Evolutionary conservation across 2,888 invertebrate genomes (phyloP).

Genomic region (Pilophorus perplexus): DNA sequence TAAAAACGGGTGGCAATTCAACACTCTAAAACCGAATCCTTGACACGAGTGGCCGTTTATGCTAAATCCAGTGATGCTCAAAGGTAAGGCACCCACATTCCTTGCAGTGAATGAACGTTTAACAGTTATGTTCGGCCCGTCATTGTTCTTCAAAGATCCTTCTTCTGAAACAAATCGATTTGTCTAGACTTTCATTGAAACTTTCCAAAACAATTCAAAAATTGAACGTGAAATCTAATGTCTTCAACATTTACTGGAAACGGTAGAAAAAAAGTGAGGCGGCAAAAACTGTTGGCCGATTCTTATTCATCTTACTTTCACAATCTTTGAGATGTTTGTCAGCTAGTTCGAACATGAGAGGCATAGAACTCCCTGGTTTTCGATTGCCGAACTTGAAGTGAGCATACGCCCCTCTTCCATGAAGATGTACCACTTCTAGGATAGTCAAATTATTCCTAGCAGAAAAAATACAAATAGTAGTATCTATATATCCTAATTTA

Average conservation of each 20-base stretch:
- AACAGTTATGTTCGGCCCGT: conserved; percentile 60
- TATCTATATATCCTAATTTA: no score
- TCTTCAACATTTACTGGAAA: no score
- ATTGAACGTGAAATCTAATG: no score
- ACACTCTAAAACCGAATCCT: conserved; percentile 75
- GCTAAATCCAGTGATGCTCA: conserved; percentile 66
- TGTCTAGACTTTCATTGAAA: neutral
- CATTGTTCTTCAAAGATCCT: conserved; percentile 27
- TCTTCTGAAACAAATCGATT: conserved; percentile 29
- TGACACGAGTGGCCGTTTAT: conserved; percentile 69
- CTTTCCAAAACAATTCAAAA: neutral
- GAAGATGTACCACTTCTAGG: conserved; percentile 77
- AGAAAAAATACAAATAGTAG: no score
- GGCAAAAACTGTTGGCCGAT: no score
- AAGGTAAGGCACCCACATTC: conserved; percentile 88
- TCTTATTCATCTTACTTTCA: conserved; percentile 61
- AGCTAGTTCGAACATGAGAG: conserved; percentile 78
- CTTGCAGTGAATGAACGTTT: conserved; percentile 78
- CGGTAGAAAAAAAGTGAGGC: no score
- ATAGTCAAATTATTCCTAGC: conserved; percentile 93
- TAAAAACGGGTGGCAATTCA: conserved; percentile 70
- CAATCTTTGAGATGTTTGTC: conserved; percentile 63
- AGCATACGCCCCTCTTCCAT: conserved; percentile 80
- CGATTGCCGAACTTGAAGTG: conserved; percentile 85
- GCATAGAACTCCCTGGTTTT: conserved; percentile 71